These are phyloP conservation scores for Bryconaethiops microstoma DNA, from an alignment of 2,797 vertebrate species.

Conservation along the genomic window DNA sequence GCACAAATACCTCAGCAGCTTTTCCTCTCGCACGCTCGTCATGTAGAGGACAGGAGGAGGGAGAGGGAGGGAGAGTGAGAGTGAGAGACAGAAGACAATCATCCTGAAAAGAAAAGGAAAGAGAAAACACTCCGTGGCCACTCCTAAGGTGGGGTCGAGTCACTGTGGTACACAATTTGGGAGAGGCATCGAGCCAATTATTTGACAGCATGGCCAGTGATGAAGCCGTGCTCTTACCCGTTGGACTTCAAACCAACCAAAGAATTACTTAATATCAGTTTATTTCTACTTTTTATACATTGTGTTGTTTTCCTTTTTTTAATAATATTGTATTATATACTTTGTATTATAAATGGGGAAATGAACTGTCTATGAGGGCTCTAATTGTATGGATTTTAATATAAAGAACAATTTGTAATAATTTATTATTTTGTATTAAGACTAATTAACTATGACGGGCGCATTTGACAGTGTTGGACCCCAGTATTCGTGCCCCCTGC, in stretches of 20 bases:
- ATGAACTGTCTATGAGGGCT: slow-evolving; percentile 77
- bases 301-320: slow-evolving; percentile 51
- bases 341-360: slow-evolving; percentile 76
- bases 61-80: slow-evolving; percentile 5
- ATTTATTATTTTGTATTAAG: slow-evolving; percentile 80
- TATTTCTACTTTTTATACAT: slow-evolving; percentile 76
- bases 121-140: slow-evolving; percentile 76
- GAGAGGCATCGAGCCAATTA: slow-evolving; percentile 87
- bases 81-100: slow-evolving; percentile 55
- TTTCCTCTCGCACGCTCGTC: slow-evolving; percentile 91
- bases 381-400: slow-evolving; percentile 85
- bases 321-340: slow-evolving; percentile 68
- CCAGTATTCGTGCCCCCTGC: slow-evolving; percentile 88
- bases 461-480: slow-evolving; percentile 84
- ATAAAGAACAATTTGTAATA: slow-evolving; percentile 87
- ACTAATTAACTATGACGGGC: slow-evolving; percentile 71
- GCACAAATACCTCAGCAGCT: slow-evolving; percentile 90
- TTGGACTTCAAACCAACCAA: slow-evolving; percentile 90
- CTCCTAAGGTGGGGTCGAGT: slow-evolving; percentile 78
- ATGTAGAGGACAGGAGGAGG: slow-evolving; percentile 80
- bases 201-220: slow-evolving; percentile 76
- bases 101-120: slow-evolving; percentile 48
- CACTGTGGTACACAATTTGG: slow-evolving; percentile 98
- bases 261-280: slow-evolving; percentile 76
- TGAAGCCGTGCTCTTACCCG: slow-evolving; percentile 79